A percentile compares a stretch with the other conserved stretches of the same genome.
These are phyloP conservation scores for Camelus dromedarius DNA, from an alignment of 2,113 vertebrate species.

Conservation along the genomic window DNA sequence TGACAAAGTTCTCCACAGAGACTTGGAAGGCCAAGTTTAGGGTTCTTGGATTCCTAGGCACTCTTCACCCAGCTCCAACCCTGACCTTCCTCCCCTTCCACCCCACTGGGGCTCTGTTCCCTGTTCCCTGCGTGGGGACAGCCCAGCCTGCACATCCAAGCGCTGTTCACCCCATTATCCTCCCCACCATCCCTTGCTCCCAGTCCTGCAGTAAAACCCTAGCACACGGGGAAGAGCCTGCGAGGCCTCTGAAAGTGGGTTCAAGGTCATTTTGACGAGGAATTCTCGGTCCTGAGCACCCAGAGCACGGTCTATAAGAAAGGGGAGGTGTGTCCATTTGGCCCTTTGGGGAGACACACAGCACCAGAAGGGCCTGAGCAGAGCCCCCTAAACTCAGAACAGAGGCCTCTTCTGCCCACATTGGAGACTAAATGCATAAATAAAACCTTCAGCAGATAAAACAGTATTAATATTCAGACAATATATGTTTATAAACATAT, in stretches of 20 bases:
- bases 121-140: background rate
- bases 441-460: background rate
- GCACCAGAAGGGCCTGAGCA: background rate
- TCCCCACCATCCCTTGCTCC: too few relatives aligned
- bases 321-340: background rate
- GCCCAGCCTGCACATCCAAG: background rate
- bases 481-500: background rate
- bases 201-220: background rate
- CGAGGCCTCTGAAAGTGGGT: background rate
- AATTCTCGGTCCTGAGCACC: background rate
- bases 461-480: background rate
- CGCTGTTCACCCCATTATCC: fast-evolving
- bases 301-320: background rate
- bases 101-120: too few relatives aligned
- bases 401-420: background rate
- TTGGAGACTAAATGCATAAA: background rate
- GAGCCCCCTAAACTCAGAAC: background rate
- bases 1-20: background rate
- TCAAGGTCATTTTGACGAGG: background rate
- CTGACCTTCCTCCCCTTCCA: background rate
- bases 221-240: background rate
- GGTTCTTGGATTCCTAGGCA: background rate
- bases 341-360: background rate
- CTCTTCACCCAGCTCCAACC: background rate
- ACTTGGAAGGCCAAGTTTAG: background rate